Evolutionary conservation across 2,113 vertebrate genomes (phyloP), one percentile per base, ranked within the genome.

Genomic region (rat (Rattus norvegicus)): DNA sequence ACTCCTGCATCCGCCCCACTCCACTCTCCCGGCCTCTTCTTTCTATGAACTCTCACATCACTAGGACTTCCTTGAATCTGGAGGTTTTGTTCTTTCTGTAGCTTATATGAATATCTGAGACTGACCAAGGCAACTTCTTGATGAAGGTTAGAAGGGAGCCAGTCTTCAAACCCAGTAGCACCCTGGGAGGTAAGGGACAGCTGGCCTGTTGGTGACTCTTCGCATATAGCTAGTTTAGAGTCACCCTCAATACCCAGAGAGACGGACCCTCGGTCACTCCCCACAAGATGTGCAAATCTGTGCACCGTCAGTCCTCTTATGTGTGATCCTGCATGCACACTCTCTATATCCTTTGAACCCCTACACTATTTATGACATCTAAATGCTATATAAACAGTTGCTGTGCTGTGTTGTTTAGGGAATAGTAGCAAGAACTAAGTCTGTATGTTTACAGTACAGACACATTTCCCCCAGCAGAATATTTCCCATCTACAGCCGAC

Each of bases 151-250:
- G 56, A 75, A 54, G 77, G 22, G 24, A 87, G 20, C 54, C 73
- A 2, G 36, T 70, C 0, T 80, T 30, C 65, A 70, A 65, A 70
- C 56, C 39, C 12, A 24, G 4, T 4, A 70, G 36, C 56, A 36
- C 6, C 17, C 54, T 49, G 2, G 77, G 33, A 9, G 17, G 9
- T 8, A 1, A 0, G 13, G 76, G 43, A 1, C 12, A 11, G 20
- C 36, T 12, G 7, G 13, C 26, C 39, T 20, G 17, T n/a, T 28
- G 28, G 8, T 47, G 49, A 9, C 39, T 67, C 26, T 39, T 54
- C 8, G 1, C 43, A 43, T 22, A 52, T 10, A 26, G 7, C 67
- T 14, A 69, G n/a, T 26, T 0, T 39, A 19, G 3, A 63, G 5
- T 85, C n/a, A 56, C 24, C 70, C 30, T 85, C 59, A 43, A 10